Percentiles rank a stretch among this genome's conserved stretches.
These are phyloP conservation scores for Rhynchomys soricoides DNA, from an alignment of 2,113 vertebrate species.

Conservation along the genomic window DNA sequence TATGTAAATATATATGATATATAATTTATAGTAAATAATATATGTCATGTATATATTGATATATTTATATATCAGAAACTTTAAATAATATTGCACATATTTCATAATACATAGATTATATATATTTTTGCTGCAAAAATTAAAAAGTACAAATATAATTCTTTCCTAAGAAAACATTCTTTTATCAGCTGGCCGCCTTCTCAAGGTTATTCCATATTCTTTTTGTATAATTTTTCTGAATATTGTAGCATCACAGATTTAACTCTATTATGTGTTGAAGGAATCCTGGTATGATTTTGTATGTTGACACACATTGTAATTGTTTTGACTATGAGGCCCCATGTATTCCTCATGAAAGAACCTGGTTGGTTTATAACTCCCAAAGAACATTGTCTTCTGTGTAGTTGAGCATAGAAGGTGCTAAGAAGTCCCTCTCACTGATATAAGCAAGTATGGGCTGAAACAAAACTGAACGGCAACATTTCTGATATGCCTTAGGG, in stretches of 20 bases:
- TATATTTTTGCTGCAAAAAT: background rate
- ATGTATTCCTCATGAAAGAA: background rate
- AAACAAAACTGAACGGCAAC: background rate
- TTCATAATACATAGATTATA: background rate
- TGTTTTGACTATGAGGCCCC: background rate
- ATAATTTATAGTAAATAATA: too few relatives aligned
- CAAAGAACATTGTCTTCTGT: background rate
- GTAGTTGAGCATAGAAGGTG: background rate
- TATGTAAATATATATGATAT: too few relatives aligned
- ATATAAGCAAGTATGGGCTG: background rate
- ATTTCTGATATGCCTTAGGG: background rate
- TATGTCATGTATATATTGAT: background rate
- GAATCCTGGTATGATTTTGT: background rate
- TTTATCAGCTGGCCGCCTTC: background rate
- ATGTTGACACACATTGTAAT: background rate
- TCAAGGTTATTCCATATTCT: background rate
- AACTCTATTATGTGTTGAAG: background rate
- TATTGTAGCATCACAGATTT: background rate
- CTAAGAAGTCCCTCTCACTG: background rate
- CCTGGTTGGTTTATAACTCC: background rate
- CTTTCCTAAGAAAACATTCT: background rate
- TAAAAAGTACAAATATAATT: background rate
- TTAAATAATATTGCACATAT: background rate
- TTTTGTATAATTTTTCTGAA: background rate
- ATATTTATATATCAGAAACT: background rate